These are phyloP conservation scores for Urocitellus parryii DNA, from an alignment of 2,113 vertebrate species.

Conservation along the genomic window DNA sequence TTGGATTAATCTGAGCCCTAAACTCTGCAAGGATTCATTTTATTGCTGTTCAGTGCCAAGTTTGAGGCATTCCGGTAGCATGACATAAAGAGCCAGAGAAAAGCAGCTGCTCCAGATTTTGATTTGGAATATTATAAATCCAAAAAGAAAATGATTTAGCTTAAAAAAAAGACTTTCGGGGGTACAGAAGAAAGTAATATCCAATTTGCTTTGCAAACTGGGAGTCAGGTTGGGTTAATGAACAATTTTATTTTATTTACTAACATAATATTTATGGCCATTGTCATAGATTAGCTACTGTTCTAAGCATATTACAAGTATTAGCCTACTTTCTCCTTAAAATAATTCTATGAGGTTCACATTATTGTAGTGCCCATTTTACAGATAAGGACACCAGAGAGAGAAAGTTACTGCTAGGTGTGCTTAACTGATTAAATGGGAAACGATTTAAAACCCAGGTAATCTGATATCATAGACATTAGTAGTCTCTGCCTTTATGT, in stretches of 20 bases:
- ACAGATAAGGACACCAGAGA: not conserved
- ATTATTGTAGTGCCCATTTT: not conserved
- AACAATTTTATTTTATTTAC: not conserved
- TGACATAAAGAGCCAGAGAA: not conserved
- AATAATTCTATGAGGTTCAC: not conserved
- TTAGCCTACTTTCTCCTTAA: not conserved
- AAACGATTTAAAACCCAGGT: not conserved
- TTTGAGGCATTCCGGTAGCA: not conserved
- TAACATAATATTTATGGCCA: not conserved
- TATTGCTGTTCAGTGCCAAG: not conserved
- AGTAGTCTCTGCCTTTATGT: not conserved
- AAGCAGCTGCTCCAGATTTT: not conserved
- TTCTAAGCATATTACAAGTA: not conserved
- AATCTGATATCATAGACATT: not conserved
- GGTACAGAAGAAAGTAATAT: not conserved
- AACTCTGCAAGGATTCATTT: not conserved
- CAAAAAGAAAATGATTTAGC: constrained; percentile 23
- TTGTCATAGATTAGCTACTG: not conserved
- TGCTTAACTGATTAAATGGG: not conserved
- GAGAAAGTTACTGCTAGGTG: not conserved
- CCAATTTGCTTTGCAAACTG: not conserved
- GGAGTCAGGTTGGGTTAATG: not conserved
- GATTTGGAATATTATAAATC: constrained; percentile 13
- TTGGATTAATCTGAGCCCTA: not conserved
- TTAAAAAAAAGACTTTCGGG: not conserved